These are phyloP conservation scores for Dioctria rufipes DNA, from an alignment of 2,888 invertebrate species.

Conservation along the genomic window DNA sequence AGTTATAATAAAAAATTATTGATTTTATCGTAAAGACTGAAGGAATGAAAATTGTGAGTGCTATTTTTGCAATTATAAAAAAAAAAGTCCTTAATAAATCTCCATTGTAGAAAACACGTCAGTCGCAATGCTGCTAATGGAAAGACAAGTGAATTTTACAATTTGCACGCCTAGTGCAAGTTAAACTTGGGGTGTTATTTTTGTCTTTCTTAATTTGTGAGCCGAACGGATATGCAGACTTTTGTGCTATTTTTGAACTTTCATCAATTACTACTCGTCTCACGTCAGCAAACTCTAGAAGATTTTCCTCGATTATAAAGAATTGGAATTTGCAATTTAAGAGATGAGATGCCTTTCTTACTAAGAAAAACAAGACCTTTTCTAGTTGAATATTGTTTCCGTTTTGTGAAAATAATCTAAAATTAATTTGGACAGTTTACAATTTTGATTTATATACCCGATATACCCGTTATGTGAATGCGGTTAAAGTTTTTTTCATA, in stretches of 20 bases:
- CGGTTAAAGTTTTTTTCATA: no score
- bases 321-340: conserved; percentile 30
- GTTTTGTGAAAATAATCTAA: no score
- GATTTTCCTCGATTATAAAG: neutral
- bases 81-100: no score
- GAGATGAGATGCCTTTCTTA: conserved; percentile 17
- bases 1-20: neutral
- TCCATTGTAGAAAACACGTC: no score
- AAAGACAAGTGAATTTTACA: conserved; percentile 4
- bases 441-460: no score
- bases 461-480: no score
- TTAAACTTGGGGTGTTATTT: conserved; percentile 21
- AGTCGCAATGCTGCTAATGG: no score
- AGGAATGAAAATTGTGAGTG: no score
- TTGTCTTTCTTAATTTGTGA: conserved; percentile 32
- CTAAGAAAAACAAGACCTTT: neutral
- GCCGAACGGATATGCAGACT: conserved; percentile 32
- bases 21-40: conserved; percentile 5
- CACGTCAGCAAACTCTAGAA: conserved; percentile 35
- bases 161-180: conserved; percentile 10
- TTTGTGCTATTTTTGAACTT: conserved; percentile 23
- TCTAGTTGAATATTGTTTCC: no score
- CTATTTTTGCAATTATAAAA: no score
- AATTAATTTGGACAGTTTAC: no score
- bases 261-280: conserved; percentile 32